A percentile compares a stretch with the other conserved stretches of the same genome.
Evolutionary conservation across 2,113 vertebrate genomes (phyloP).

Genomic region (Montifringilla adamsi): DNA sequence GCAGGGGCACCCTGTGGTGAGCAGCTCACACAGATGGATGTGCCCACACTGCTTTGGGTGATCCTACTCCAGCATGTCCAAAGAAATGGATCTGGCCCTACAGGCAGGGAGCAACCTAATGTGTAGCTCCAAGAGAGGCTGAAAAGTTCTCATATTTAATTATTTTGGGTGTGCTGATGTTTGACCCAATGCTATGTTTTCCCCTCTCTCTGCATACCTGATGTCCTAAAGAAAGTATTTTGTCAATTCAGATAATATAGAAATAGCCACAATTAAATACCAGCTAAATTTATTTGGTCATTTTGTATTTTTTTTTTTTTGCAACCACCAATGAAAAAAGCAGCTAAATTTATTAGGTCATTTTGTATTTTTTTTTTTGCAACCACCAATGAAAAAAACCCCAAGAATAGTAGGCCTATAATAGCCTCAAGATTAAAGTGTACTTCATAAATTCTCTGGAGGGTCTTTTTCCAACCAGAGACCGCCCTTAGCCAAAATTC

Average conservation of each 20-base stretch:
- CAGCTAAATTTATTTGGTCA: not conserved
- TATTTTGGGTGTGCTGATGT: not conserved
- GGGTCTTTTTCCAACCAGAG: not conserved
- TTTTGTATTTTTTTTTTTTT: not conserved
- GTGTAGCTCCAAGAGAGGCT: not conserved
- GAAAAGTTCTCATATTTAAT: not conserved
- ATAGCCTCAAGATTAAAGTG: not conserved
- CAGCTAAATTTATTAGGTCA: not conserved
- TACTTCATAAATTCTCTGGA: not conserved
- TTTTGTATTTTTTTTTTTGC: not conserved
- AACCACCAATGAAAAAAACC: not conserved
- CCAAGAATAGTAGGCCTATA: not conserved
- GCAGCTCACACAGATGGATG: not conserved
- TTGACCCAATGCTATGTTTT: not conserved
- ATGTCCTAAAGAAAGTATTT: not conserved
- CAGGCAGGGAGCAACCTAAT: not conserved
- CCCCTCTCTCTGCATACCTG: not conserved
- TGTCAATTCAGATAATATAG: not conserved
- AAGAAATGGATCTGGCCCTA: not conserved
- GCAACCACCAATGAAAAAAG: not conserved
- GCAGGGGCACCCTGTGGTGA: rapidly evolving
- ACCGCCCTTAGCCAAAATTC: not conserved
- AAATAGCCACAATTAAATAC: not conserved
- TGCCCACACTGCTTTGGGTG: not conserved
- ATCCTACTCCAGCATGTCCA: not conserved